Percentiles rank a stretch among this genome's conserved stretches.
phyloP scores from a whole-genome alignment of 2,797 vertebrate genomes.

The Phalanger gymnotis region DNA sequence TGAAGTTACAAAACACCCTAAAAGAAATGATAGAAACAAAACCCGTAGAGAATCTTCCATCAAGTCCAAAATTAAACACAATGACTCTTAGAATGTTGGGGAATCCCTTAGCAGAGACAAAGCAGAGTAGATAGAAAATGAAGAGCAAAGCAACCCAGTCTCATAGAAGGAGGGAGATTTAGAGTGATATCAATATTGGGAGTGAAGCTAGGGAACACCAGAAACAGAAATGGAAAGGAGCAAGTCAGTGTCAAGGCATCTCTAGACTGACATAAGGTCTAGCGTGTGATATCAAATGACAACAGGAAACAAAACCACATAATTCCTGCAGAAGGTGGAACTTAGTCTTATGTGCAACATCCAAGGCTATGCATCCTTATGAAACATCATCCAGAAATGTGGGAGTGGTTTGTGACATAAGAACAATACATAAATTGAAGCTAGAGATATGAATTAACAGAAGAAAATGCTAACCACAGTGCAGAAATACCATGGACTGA shows the following conservation, averaged over 20 bases:
- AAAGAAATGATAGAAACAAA: neutral
- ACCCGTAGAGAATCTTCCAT: neutral
- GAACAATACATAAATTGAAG: neutral
- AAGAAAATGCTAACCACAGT: neutral
- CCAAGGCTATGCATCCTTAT: accelerated
- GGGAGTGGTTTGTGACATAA: neutral
- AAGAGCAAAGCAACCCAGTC: neutral
- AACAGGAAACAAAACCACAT: neutral
- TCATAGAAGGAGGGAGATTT: neutral
- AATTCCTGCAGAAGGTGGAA: neutral
- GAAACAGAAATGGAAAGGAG: neutral
- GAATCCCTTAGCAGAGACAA: too few relatives aligned
- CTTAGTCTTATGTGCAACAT: neutral
- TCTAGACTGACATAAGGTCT: neutral
- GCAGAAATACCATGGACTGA: neutral
- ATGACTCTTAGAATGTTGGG: neutral
- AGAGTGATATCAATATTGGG: neutral
- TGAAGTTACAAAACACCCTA: neutral
- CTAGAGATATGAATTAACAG: neutral
- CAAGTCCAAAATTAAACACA: neutral
- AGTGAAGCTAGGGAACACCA: neutral
- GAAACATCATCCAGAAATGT: neutral
- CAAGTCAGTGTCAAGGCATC: neutral
- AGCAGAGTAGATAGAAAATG: too few relatives aligned
- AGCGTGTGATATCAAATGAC: neutral